Evolutionary conservation across 92 coral and sea anemone species (phyloP).

Genomic region (Anthopleura xanthogrammica): DNA sequence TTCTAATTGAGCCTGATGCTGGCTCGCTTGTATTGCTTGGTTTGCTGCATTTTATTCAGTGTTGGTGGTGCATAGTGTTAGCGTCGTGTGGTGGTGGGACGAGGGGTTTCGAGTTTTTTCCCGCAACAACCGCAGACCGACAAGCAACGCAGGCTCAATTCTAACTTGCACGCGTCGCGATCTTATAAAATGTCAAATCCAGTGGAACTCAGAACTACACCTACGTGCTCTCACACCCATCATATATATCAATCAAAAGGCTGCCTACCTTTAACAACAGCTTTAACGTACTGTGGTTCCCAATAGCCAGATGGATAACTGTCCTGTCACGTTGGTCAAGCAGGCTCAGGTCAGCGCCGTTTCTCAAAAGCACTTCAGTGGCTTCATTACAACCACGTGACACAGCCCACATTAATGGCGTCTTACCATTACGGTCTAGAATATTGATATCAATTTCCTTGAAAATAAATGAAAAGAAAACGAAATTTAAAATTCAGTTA

Average conservation of each 20-base stretch:
- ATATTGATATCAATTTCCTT: conserved; percentile 39
- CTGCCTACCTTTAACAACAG: conserved; percentile 35
- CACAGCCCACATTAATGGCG: conserved; percentile 52
- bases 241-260: not conserved
- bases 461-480: not conserved
- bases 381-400: conserved; percentile 51
- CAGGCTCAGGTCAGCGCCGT: conserved; percentile 25
- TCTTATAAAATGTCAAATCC: too few relatives aligned
- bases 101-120: too few relatives aligned
- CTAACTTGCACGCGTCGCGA: too few relatives aligned
- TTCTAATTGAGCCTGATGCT: too few relatives aligned
- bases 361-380: conserved; percentile 28
- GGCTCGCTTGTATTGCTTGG: too few relatives aligned
- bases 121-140: too few relatives aligned
- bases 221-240: not conserved
- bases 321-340: conserved; percentile 36
- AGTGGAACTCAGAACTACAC: not conserved
- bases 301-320: conserved; percentile 44
- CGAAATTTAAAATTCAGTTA: too few relatives aligned
- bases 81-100: too few relatives aligned
- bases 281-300: conserved; percentile 29
- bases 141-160: too few relatives aligned
- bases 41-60: too few relatives aligned
- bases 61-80: too few relatives aligned
- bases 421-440: conserved; percentile 28